phyloP scores from a whole-genome alignment of 2,797 vertebrate species.

The Sebastes elongatus region DNA sequence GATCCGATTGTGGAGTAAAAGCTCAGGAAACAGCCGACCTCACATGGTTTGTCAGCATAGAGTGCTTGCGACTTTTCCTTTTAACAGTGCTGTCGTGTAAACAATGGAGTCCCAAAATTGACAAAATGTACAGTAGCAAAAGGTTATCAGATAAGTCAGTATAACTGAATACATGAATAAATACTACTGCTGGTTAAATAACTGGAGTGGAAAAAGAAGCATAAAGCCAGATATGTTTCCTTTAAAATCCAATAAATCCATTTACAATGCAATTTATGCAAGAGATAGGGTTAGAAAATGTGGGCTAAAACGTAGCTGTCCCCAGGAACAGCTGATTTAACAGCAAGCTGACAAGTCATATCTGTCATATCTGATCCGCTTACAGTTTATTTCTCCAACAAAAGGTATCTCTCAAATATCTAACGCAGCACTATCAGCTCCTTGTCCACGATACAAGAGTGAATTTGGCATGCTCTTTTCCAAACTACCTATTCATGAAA shows the following conservation, averaged over 20 bases:
- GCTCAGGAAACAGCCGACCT: not conserved
- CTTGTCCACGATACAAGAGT: not conserved
- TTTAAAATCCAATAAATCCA: too few relatives aligned
- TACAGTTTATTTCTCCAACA: not conserved
- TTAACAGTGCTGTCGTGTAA: not conserved
- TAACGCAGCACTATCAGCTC: not conserved
- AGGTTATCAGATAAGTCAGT: not conserved
- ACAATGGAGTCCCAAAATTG: not conserved
- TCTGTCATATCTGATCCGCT: not conserved
- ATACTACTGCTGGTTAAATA: not conserved
- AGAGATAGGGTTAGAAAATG: too few relatives aligned
- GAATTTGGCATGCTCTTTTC: not conserved
- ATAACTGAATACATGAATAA: not conserved
- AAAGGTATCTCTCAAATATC: not conserved
- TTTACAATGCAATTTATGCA: too few relatives aligned
- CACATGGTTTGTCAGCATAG: not conserved
- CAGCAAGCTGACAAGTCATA: too few relatives aligned
- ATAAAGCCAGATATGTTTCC: not conserved
- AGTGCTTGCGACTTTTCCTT: not conserved
- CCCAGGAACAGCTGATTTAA: too few relatives aligned
- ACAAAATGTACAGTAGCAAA: not conserved
- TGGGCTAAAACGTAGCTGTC: too few relatives aligned
- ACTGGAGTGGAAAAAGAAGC: not conserved
- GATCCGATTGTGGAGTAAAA: not conserved
- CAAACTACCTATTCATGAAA: not conserved